phyloP scores from a whole-genome alignment of 2,797 vertebrate genomes.

The Apogon talboti region DNA sequence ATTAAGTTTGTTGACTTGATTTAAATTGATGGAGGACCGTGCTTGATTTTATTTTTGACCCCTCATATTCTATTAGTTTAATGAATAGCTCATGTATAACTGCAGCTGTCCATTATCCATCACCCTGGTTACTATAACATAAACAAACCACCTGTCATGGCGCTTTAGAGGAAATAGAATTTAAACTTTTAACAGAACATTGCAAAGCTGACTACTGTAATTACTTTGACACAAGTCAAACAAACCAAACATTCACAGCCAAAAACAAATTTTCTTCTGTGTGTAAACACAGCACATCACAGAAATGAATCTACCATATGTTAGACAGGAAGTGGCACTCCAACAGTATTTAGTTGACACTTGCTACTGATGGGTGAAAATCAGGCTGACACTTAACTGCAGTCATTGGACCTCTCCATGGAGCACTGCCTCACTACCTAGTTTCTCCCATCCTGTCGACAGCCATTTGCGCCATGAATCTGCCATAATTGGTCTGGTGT shows the following conservation, averaged over 20 bases:
- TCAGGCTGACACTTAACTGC: conserved; percentile 54
- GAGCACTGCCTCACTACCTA: conserved; percentile 40
- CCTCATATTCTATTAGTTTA: not conserved
- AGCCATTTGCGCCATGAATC: conserved; percentile 46
- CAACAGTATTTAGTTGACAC: conserved; percentile 31
- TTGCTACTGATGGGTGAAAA: conserved; percentile 59
- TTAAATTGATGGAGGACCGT: too few species aligned
- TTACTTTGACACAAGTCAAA: conserved; percentile 35
- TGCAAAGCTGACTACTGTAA: conserved; percentile 57
- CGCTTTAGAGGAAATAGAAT: conserved; percentile 56
- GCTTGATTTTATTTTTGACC: conserved; percentile 15
- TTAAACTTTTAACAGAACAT: conserved; percentile 65
- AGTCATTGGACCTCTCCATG: conserved; percentile 45
- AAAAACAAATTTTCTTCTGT: too few species aligned
- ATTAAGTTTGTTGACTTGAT: too few species aligned
- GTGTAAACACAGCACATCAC: conserved; percentile 32
- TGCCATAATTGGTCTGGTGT: conserved; percentile 34
- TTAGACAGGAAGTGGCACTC: conserved; percentile 22
- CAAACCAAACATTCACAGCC: conserved; percentile 4
- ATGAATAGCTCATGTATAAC: conserved; percentile 19
- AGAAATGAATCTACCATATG: conserved; percentile 35
- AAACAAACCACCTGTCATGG: conserved; percentile 35
- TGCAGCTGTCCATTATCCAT: conserved; percentile 15
- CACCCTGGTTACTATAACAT: conserved; percentile 14
- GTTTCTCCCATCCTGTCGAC: conserved; percentile 47